Percentiles rank a stretch among this genome's conserved stretches.
phyloP scores from a whole-genome alignment of 2,888 invertebrate genomes.

The Drosophila monieri region DNA sequence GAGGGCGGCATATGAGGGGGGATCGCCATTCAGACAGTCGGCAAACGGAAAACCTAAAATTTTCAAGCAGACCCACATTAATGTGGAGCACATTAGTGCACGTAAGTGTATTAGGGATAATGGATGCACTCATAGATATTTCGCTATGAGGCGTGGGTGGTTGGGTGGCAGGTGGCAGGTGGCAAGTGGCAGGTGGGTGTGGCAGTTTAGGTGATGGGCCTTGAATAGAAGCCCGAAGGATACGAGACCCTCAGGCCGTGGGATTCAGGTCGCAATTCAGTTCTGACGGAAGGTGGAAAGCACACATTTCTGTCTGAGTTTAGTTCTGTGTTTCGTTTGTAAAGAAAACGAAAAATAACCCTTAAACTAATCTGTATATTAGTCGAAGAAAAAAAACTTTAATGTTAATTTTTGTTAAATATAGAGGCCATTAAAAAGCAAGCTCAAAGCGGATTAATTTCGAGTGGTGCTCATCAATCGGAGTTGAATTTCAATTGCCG shows the following conservation, averaged over 20 bases:
- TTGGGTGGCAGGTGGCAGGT: neutral
- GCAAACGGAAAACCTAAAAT: conserved; percentile 52
- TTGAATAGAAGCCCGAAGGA: conserved; percentile 1
- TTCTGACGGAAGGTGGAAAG: neutral
- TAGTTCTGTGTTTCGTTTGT: neutral
- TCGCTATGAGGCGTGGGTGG: conserved; percentile 48
- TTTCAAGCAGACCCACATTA: conserved; percentile 69
- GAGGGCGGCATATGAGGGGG: neutral
- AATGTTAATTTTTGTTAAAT: neutral
- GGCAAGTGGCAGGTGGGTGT: neutral
- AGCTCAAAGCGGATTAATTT: conserved; percentile 17
- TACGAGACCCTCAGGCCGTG: neutral
- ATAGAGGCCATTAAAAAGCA: neutral
- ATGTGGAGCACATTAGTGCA: conserved; percentile 67
- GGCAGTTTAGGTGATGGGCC: conserved; percentile 2
- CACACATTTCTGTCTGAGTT: neutral
- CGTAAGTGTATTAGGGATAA: conserved; percentile 79
- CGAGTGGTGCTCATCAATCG: conserved; percentile 31
- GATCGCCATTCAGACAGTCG: conserved; percentile 7
- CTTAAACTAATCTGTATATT: neutral
- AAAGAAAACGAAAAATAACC: neutral
- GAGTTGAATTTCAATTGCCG: conserved; percentile 38
- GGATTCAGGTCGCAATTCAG: neutral
- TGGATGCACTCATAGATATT: conserved; percentile 79
- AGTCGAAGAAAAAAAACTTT: neutral